Base-by-base conservation (phyloP, 2,113 vertebrate genomes). In the Fregata magnificens region DNA sequence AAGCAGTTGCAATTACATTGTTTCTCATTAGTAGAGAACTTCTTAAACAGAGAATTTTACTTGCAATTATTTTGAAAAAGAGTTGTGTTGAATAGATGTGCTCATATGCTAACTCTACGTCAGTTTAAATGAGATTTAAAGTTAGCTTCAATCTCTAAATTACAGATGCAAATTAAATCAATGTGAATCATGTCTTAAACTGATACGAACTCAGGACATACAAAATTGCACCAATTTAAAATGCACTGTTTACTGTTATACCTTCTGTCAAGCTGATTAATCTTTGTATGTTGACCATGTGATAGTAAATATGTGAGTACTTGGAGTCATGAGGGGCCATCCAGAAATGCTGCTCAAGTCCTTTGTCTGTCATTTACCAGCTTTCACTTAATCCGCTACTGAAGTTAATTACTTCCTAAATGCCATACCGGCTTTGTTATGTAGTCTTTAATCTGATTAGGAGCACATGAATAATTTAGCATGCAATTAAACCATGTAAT, bases 361-460 rank as follows among this genome's bases (percentile, higher is more conserved):
- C 18, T 72, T 78, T 73, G 5, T 56, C 63, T 82, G 38, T 85
- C 56, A 53, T 91, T 88, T 61, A 31, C 42, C 14, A 42, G 59
- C 71, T 79, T 95, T 74, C 67, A 70, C 70, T 80, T 92, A 79
- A 63, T 83, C 52, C 1, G 1, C n/a, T 90, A 16, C 88, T 81
- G 50, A 93, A 91, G 8, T 80, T 83, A 93, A 89, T 81, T 62
- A 74, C n/a, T 91, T 96, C 38, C 25, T 73, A 89, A 91, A 65
- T 94, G 34, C 56, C 44, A 52, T 69, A 67, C 47, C 82, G 26
- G 16, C 34, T 86, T 79, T 93, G 61, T 89, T 93, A 47, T 34
- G 18, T 71, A 82, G 42, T 69, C 65, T 87, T 94, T 94, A 93
- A 91, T 95, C 77, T 95, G 85, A 86, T 92, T 93, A 92, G 86